Evolutionary conservation across 2,888 invertebrate species (phyloP).

Genomic region (Drosophila testacea): DNA sequence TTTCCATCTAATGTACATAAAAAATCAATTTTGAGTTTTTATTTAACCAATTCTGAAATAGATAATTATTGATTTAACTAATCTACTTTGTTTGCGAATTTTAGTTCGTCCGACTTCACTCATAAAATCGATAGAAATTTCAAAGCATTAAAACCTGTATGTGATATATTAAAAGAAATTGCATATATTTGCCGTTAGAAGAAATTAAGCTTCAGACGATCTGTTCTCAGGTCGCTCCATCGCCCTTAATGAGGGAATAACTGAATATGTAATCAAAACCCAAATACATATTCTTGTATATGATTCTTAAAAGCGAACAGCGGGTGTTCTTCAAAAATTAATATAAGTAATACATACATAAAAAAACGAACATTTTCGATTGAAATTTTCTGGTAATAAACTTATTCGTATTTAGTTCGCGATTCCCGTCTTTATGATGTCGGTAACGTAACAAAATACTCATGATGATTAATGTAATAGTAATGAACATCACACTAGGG

Average conservation of each 20-base stretch:
- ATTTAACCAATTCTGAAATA: constrained; percentile 44
- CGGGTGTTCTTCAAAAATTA: constrained; percentile 16
- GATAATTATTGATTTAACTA: constrained; percentile 58
- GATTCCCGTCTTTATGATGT: not conserved
- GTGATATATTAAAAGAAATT: constrained; percentile 34
- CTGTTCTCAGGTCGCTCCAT: constrained; percentile 9
- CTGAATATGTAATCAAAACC: constrained; percentile 54
- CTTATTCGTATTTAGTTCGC: not conserved
- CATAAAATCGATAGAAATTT: constrained; percentile 31
- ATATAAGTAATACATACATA: not conserved
- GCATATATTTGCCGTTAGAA: constrained; percentile 46
- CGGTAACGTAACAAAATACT: not conserved
- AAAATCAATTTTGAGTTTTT: constrained; percentile 51
- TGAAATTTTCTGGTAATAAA: not conserved
- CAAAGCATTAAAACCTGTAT: constrained; percentile 43
- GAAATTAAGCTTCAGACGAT: constrained; percentile 21
- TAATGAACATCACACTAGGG: not conserved
- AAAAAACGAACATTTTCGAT: not conserved
- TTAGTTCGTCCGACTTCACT: constrained; percentile 31
- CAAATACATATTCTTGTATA: constrained; percentile 41
- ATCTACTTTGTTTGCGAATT: constrained; percentile 43
- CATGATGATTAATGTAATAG: not conserved
- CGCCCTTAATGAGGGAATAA: constrained; percentile 42
- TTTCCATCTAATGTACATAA: constrained; percentile 48
- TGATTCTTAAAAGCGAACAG: constrained; percentile 5